phyloP scores from a whole-genome alignment of 2,113 vertebrate genomes.

The Gasterosteus aculeatus region DNA sequence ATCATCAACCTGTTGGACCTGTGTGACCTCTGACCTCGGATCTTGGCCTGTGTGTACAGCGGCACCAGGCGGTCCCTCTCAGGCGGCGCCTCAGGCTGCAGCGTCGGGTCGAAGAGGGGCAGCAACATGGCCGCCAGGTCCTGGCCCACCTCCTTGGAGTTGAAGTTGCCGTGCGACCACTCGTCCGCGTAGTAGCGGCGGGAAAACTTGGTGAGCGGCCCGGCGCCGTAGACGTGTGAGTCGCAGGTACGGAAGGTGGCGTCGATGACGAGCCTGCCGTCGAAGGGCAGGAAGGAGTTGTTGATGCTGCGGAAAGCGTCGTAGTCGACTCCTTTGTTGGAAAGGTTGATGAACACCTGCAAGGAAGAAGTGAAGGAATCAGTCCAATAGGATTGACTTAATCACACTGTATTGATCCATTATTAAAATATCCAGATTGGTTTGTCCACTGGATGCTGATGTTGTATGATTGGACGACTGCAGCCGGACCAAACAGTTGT shows the following conservation, averaged over 20 bases:
- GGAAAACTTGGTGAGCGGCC: conserved; percentile 92
- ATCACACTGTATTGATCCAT: no score
- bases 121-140: conserved; percentile 87
- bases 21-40: conserved; percentile 82
- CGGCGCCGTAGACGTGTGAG: conserved; percentile 84
- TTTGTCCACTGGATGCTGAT: background rate
- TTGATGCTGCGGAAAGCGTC: conserved; percentile 86
- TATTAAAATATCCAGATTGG: background rate
- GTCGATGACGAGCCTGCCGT: conserved; percentile 88
- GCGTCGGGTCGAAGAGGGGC: conserved; percentile 84
- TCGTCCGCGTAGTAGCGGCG: conserved; percentile 82
- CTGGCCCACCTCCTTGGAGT: conserved; percentile 89
- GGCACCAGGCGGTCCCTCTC: conserved; percentile 81
- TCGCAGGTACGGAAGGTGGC: conserved; percentile 86
- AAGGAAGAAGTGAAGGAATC: background rate
- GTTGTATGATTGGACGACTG: background rate
- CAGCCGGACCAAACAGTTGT: background rate
- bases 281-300: conserved; percentile 87
- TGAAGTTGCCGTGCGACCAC: conserved; percentile 87
- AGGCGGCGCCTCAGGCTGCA: conserved; percentile 57
- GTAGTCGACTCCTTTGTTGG: conserved; percentile 82
- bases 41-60: conserved; percentile 83
- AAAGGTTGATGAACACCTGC: conserved; percentile 90
- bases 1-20: no score
- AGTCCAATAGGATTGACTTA: no score